Conservation (phyloP, 2,113 vertebrate species). For the Xiphorhynchus elegans region DNA sequence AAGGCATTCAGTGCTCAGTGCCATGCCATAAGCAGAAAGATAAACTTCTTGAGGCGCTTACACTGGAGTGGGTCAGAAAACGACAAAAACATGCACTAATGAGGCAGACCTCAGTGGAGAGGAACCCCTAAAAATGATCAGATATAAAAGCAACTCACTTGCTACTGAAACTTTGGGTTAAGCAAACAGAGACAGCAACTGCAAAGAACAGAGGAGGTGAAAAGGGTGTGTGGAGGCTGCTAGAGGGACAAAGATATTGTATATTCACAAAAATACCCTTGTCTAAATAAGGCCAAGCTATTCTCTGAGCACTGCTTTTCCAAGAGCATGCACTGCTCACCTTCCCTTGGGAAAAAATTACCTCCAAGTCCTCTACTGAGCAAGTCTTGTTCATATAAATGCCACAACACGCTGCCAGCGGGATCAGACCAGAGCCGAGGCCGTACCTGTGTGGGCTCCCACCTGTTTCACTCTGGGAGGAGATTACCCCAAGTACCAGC, state of each 20-base stretch:
- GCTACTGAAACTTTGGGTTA: not conserved
- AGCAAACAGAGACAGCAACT: not conserved
- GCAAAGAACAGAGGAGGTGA: not conserved
- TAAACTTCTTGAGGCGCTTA: not conserved
- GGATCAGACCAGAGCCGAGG: not conserved
- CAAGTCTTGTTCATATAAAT: not conserved
- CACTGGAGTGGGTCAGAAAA: not conserved
- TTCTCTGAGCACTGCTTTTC: not conserved
- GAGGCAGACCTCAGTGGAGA: not conserved
- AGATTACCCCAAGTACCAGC: not conserved
- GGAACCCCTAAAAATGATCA: not conserved
- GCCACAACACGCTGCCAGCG: rapidly evolving
- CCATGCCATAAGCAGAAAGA: not conserved
- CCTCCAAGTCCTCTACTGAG: not conserved
- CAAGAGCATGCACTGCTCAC: not conserved
- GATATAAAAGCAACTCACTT: not conserved
- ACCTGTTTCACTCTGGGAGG: not conserved
- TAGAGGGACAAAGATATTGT: not conserved
- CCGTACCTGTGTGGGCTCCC: rapidly evolving
- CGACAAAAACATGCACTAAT: not conserved
- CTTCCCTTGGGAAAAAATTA: not conserved
- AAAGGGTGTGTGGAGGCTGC: not conserved
- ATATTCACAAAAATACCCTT: not conserved
- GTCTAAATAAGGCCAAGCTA: not conserved
- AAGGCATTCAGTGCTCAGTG: not conserved